These are phyloP conservation scores for Phthorimaea operculella DNA, from an alignment of 1,140 invertebrate genomes.

Conservation along the genomic window DNA sequence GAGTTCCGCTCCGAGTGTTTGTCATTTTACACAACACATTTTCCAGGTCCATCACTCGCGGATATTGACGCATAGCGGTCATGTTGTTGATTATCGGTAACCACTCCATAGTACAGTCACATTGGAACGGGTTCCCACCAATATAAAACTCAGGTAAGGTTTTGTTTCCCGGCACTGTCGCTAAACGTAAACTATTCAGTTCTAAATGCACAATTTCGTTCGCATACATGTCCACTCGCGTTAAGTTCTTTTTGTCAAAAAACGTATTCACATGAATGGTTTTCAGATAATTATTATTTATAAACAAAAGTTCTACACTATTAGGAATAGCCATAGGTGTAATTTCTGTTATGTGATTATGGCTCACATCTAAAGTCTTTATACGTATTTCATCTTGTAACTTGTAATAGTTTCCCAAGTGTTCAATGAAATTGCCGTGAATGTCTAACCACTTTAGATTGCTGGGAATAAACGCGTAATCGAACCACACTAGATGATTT, in stretches of 20 bases:
- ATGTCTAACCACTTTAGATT: slow-evolving; percentile 92
- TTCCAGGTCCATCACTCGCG: slow-evolving; percentile 86
- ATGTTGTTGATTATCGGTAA: slow-evolving; percentile 87
- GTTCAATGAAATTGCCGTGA: slow-evolving; percentile 88
- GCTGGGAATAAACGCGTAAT: slow-evolving; percentile 87
- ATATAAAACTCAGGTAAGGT: slow-evolving; percentile 87
- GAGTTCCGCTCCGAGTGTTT: slow-evolving; percentile 76
- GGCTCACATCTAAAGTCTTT: slow-evolving; percentile 86
- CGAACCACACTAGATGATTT: slow-evolving; percentile 91
- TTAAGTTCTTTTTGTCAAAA: slow-evolving; percentile 83
- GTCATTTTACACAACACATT: slow-evolving; percentile 87
- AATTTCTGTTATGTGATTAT: slow-evolving; percentile 86
- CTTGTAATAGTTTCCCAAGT: slow-evolving; percentile 87
- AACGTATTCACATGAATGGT: slow-evolving; percentile 86
- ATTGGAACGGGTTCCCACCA: slow-evolving; percentile 90
- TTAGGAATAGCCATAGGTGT: slow-evolving; percentile 86
- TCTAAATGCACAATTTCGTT: slow-evolving; percentile 87
- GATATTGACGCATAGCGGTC: slow-evolving; percentile 82
- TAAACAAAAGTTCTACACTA: slow-evolving; percentile 87
- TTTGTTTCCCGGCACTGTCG: slow-evolving; percentile 75
- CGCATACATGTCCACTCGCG: slow-evolving; percentile 88
- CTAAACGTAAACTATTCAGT: slow-evolving; percentile 80
- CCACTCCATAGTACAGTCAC: slow-evolving; percentile 94
- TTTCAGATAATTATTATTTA: slow-evolving; percentile 89
- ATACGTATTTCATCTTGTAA: slow-evolving; percentile 81